Evolutionary conservation across 2,797 vertebrate genomes (phyloP), one percentile per base, ranked within the genome.

Genomic region (Furcifer pardalis): DNA sequence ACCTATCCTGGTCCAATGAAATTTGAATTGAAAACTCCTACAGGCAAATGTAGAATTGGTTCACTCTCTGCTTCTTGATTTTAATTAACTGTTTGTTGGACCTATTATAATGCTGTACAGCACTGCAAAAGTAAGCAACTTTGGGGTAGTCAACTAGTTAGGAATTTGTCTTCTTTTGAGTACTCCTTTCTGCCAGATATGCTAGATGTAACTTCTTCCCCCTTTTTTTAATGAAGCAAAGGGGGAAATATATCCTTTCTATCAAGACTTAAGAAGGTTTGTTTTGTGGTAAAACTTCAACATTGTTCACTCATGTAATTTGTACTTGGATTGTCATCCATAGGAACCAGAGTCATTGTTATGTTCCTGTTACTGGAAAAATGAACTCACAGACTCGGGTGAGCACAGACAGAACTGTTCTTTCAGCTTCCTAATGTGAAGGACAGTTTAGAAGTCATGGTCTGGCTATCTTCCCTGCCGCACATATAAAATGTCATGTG

Each of bases 381-480:
- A 73, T 84, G 27, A 81, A 87, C 87, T 88, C 88, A 52, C 80
- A 90, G 65, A 2, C 0, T 92, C 72, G 82, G 59, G 73, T 95
- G 79, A 90, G 83, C 82, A 92, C 84, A 89, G 83, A 86, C 84
- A 91, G 59, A 89, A 75, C 60, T 69, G 32, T 87, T 90, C 79
- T 79, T 85, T 90, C 81, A 91, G 49, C 5, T 60, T 86, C 60
- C 71, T 86, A 92, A 91, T 90, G 59, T 71, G 77, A 93, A 89
- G 86, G 83, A 93, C 92, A 91, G 84, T 44, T 86, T 90, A 85
- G 71, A 94, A 92, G 79, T 84, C 88, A 78, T 82, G 83, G 77
- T 89, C 83, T 84, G 30, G 37, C 27, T 94, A 73, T 83, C 65
- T 91, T 91, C 91, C 32, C 68, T 92, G 44, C 15, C 86, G 71